Evolutionary conservation across 2,888 invertebrate genomes (phyloP).

Genomic region (Opisthograptis luteolata): DNA sequence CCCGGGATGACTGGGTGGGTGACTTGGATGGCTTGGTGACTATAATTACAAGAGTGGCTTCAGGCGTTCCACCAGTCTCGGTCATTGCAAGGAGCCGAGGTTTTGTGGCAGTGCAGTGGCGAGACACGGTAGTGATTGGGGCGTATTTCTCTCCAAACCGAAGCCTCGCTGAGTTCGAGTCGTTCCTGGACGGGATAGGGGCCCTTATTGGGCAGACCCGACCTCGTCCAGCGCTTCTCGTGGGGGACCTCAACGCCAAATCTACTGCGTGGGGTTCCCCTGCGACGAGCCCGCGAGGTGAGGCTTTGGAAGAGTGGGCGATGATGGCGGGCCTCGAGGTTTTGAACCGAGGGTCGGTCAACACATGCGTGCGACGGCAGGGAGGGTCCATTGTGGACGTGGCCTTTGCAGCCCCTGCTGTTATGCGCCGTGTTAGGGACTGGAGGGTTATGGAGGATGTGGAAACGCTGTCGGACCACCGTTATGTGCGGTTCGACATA

Average conservation of each 20-base stretch:
- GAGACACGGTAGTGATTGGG: no score
- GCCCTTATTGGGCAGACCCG: constrained; percentile 1
- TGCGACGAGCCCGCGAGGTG: constrained; percentile 23
- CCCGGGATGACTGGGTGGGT: constrained; percentile 14
- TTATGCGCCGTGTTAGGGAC: background rate
- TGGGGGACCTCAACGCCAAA: constrained; percentile 27
- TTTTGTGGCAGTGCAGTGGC: constrained; percentile 19
- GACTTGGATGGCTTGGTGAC: constrained; percentile 19
- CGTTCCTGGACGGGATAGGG: constrained; percentile 2
- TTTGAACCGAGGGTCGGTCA: constrained; percentile 23
- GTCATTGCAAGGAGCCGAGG: constrained; percentile 6
- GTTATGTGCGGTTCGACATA: constrained; percentile 13
- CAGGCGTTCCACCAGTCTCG: background rate
- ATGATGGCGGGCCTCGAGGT: constrained; percentile 8
- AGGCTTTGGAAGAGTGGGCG: constrained; percentile 27
- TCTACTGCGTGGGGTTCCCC: constrained; percentile 31
- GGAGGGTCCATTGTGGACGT: constrained; percentile 31
- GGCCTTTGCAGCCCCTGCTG: constrained; percentile 15
- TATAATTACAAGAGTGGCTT: background rate
- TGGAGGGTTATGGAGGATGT: constrained; percentile 12
- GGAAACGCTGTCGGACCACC: constrained; percentile 20
- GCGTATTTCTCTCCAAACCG: constrained; percentile 23
- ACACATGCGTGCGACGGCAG: constrained; percentile 34
- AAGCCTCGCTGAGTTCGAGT: constrained; percentile 14
- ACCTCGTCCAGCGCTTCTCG: constrained; percentile 8